Evolutionary conservation across 2,888 invertebrate species (phyloP).

Genomic region (Andrena haemorrhoa): DNA sequence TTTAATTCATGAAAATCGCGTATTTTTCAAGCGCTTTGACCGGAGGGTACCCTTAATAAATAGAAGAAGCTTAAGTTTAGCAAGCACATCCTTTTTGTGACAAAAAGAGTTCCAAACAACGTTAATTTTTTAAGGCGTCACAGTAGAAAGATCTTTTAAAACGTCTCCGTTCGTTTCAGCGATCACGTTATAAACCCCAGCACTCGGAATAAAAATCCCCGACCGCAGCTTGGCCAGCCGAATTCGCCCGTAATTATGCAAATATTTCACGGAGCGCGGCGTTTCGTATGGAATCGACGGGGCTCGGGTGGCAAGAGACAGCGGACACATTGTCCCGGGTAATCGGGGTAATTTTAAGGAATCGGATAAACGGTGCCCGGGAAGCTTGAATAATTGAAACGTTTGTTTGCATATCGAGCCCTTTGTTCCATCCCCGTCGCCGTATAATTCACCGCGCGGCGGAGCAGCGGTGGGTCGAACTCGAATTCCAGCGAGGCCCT

Average conservation of each 20-base stretch:
- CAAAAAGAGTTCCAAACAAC: too few species aligned
- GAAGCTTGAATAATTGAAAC: slow-evolving; percentile 68
- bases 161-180: not conserved
- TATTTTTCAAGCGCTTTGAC: too few species aligned
- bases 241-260: slow-evolving; percentile 50
- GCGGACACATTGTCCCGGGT: slow-evolving; percentile 49
- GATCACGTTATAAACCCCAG: not conserved
- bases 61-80: too few species aligned
- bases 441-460: slow-evolving; percentile 58
- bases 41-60: too few species aligned
- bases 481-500: slow-evolving; percentile 51
- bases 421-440: slow-evolving; percentile 50
- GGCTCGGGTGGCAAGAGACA: slow-evolving; percentile 15
- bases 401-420: slow-evolving; percentile 69
- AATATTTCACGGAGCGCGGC: slow-evolving; percentile 34
- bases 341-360: slow-evolving; percentile 64
- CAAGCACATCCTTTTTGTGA: too few species aligned
- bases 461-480: slow-evolving; percentile 54
- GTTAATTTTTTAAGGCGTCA: too few species aligned
- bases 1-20: too few species aligned
- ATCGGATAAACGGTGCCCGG: slow-evolving; percentile 56
- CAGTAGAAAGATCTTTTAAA: not conserved
- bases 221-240: not conserved
- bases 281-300: slow-evolving; percentile 32
- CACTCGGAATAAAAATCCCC: not conserved